These are phyloP conservation scores for Calephelis virginiensis DNA, from an alignment of 1,140 invertebrate species.

Conservation along the genomic window DNA sequence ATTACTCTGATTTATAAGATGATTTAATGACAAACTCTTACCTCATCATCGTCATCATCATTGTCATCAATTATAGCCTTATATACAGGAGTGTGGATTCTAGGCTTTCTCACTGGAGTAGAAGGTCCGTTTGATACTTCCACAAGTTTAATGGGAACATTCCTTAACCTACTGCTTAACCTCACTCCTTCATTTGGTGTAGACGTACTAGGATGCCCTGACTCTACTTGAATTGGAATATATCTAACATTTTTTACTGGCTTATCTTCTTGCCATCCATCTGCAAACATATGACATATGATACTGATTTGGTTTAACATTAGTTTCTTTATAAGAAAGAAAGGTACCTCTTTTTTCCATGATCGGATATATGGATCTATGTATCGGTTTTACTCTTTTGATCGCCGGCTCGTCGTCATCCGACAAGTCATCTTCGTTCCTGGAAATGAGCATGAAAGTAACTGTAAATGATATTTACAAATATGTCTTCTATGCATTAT, in stretches of 20 bases:
- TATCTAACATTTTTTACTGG: slow-evolving; percentile 53
- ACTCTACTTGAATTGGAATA: slow-evolving; percentile 61
- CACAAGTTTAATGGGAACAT: slow-evolving; percentile 51
- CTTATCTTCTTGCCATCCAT: slow-evolving; percentile 48
- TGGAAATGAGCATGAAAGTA: slow-evolving; percentile 36
- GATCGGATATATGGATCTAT: slow-evolving; percentile 50
- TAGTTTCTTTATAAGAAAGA: neutral
- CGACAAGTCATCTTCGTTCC: slow-evolving; percentile 57
- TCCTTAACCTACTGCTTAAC: slow-evolving; percentile 31
- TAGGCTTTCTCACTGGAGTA: slow-evolving; percentile 45
- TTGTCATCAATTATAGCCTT: slow-evolving; percentile 49
- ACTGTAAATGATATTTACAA: neutral
- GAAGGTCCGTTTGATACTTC: slow-evolving; percentile 45
- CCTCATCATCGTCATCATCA: slow-evolving; percentile 55
- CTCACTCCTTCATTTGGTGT: slow-evolving; percentile 52
- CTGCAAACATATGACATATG: slow-evolving; percentile 37
- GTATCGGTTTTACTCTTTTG: slow-evolving; percentile 55
- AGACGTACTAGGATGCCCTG: slow-evolving; percentile 58
- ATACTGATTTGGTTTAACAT: neutral
- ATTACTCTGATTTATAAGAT: too few relatives aligned
- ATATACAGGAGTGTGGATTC: slow-evolving; percentile 48
- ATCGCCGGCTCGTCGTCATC: slow-evolving; percentile 54
- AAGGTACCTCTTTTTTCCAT: slow-evolving; percentile 50
- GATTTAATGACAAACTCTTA: slow-evolving; percentile 28
- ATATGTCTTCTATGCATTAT: neutral